These are phyloP conservation scores for Sebastes variabilis DNA, from an alignment of 2,797 vertebrate species.

Conservation along the genomic window DNA sequence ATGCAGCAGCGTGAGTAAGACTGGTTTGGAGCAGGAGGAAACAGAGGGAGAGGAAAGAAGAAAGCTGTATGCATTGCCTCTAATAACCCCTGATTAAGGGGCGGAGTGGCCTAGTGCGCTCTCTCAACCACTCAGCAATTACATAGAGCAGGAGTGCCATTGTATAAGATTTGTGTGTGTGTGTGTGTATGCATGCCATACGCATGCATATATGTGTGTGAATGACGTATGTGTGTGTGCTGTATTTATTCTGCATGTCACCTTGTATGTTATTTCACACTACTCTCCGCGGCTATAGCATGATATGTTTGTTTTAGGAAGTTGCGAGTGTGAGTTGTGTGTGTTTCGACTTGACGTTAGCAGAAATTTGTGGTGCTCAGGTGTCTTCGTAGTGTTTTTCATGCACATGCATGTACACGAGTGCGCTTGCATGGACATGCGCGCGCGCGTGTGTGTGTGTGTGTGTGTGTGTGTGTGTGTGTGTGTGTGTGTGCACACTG, in stretches of 20 bases:
- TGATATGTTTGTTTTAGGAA: slow-evolving; percentile 67
- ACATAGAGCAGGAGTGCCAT: slow-evolving; percentile 63
- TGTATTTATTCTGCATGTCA: slow-evolving; percentile 33
- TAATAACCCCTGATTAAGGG: slow-evolving; percentile 84
- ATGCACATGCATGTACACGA: no score
- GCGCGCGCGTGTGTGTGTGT: no score
- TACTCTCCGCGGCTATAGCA: slow-evolving; percentile 11
- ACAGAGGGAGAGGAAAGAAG: slow-evolving; percentile 51
- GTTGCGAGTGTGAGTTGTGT: slow-evolving; percentile 40
- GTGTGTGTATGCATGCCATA: slow-evolving; percentile 20
- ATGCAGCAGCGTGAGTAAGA: slow-evolving; percentile 5
- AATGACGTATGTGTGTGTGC: slow-evolving; percentile 21
- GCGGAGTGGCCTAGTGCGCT: slow-evolving; percentile 66
- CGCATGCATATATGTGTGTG: slow-evolving; percentile 12
- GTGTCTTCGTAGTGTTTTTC: not conserved
- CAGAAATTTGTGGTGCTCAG: not conserved
- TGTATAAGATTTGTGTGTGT: slow-evolving; percentile 54
- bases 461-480: no score
- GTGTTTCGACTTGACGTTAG: slow-evolving; percentile 39
- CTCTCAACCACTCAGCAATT: slow-evolving; percentile 80
- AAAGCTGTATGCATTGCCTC: slow-evolving; percentile 67
- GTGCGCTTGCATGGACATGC: not conserved
- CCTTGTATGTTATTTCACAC: slow-evolving; percentile 31
- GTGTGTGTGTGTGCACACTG: not conserved
- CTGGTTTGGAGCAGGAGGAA: slow-evolving; percentile 33